Conservation (phyloP, 2,888 invertebrate genomes). For the Sinohyriopsis cumingii region DNA sequence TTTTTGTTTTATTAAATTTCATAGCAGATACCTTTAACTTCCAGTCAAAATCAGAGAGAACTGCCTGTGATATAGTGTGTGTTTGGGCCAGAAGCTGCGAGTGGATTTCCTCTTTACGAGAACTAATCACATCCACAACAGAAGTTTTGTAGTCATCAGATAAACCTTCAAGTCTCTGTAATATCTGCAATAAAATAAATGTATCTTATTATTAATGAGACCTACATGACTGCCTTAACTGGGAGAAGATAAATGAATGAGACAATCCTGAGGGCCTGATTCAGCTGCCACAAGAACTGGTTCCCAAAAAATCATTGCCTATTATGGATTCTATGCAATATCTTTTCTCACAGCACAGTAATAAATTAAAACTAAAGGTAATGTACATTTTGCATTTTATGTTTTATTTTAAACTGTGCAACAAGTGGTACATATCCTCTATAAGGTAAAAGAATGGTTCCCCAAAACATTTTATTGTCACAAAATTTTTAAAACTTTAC, state of each 20-base stretch:
- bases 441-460: no score
- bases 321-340: neutral
- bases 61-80: slow-evolving; percentile 54
- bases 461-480: no score
- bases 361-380: neutral
- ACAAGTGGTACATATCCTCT: no score
- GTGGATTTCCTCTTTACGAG: slow-evolving; percentile 51
- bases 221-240: neutral
- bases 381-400: no score
- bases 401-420: no score
- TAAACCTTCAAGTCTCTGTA: slow-evolving; percentile 40
- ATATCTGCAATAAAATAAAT: slow-evolving; percentile 35
- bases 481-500: no score
- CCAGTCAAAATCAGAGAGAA: slow-evolving; percentile 68
- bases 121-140: slow-evolving; percentile 49
- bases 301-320: neutral
- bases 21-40: slow-evolving; percentile 58
- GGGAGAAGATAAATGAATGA: no score
- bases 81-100: slow-evolving; percentile 51
- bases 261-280: no score
- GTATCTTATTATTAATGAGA: neutral
- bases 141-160: slow-evolving; percentile 50
- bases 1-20: no score
- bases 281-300: no score
- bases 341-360: neutral